Percentiles rank a stretch among this genome's conserved stretches.
Evolutionary conservation across 2,797 vertebrate species (phyloP).

Genomic region (Mus caroli): DNA sequence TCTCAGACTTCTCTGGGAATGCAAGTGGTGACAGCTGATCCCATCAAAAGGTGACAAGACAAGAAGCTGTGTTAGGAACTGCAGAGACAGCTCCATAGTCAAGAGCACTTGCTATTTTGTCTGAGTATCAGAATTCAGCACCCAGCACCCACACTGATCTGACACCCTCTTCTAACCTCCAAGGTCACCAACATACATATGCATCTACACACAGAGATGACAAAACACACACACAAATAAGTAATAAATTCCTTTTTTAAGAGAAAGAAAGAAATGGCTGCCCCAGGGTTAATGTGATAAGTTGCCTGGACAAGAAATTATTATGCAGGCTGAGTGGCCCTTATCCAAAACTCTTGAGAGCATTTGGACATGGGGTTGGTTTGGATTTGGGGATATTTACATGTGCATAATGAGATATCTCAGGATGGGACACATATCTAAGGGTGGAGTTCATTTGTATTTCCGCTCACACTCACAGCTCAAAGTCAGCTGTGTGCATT

Average conservation of each 20-base stretch:
- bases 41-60: background rate
- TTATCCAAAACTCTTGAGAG: background rate
- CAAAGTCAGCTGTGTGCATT: background rate
- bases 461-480: background rate
- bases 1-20: background rate
- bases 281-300: background rate
- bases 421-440: background rate
- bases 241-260: background rate
- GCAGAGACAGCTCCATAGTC: background rate
- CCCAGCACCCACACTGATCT: background rate
- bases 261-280: background rate
- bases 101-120: background rate
- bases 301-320: background rate
- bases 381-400: background rate
- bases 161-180: background rate
- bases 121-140: background rate
- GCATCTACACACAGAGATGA: background rate
- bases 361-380: background rate
- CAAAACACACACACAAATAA: background rate
- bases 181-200: background rate
- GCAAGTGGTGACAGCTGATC: fast-evolving
- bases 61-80: background rate
- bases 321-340: background rate
- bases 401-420: background rate
- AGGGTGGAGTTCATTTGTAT: background rate